phyloP scores from a whole-genome alignment of 2,797 vertebrate genomes.

The Semaprochilodus insignis region DNA sequence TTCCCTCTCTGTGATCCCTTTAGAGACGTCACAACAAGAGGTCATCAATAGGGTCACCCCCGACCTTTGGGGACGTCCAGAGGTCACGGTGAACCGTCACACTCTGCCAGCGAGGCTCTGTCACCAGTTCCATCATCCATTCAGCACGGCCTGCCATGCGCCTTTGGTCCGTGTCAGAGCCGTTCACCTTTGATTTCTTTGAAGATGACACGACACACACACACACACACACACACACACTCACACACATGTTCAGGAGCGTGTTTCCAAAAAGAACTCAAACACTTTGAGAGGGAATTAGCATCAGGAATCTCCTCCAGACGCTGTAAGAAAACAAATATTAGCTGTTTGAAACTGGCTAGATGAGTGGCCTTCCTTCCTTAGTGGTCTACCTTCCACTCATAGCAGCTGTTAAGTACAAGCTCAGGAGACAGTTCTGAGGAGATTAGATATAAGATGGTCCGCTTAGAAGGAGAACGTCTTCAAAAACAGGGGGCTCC shows the following conservation, averaged over 20 bases:
- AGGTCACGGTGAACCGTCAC: slow-evolving; percentile 43
- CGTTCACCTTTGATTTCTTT: slow-evolving; percentile 43
- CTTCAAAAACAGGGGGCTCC: too few species aligned
- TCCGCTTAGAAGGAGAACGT: too few species aligned
- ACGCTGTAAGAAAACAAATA: too few species aligned
- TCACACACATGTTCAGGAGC: background rate
- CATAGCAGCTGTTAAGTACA: too few species aligned
- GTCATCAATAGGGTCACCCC: slow-evolving; percentile 41
- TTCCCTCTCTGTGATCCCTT: slow-evolving; percentile 47
- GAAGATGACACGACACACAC: slow-evolving; percentile 26
- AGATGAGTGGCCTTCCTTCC: too few species aligned
- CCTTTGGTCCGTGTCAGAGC: slow-evolving; percentile 27
- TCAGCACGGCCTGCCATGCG: slow-evolving; percentile 22
- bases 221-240: background rate
- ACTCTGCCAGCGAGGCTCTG: slow-evolving; percentile 46
- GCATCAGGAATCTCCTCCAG: too few species aligned
- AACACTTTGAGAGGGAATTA: too few species aligned
- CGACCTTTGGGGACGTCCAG: slow-evolving; percentile 51
- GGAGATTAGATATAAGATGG: too few species aligned
- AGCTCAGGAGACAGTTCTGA: too few species aligned
- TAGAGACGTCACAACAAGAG: slow-evolving; percentile 52
- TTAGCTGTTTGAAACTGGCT: too few species aligned
- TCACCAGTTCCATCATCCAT: slow-evolving; percentile 36
- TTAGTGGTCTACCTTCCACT: too few species aligned
- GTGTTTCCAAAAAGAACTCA: background rate